Evolutionary conservation across 35 echinoderm and acorn worm genomes (phyloP).

Genomic region (Acanthaster planci): DNA sequence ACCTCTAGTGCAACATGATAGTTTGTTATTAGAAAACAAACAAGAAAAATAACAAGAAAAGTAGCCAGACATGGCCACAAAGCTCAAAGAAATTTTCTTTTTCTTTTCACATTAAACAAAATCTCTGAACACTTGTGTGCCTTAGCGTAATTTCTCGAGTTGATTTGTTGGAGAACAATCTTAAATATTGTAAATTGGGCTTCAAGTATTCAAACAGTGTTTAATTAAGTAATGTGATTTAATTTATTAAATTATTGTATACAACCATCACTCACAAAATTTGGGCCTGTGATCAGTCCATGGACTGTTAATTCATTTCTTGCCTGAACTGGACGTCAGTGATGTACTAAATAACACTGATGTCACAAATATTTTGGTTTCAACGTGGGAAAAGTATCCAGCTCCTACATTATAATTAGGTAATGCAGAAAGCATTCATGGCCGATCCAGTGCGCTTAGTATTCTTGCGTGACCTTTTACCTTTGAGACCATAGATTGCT

Average conservation of each 20-base stretch:
- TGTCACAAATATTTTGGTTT: too few species aligned
- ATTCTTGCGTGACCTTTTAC: slow-evolving; percentile 25
- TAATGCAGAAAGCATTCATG: slow-evolving; percentile 29
- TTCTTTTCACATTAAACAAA: too few species aligned
- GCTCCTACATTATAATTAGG: not conserved
- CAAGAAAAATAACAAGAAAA: too few species aligned
- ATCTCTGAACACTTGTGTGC: too few species aligned
- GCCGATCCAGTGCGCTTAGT: slow-evolving; percentile 25
- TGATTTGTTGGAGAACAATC: not conserved
- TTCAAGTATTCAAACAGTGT: not conserved
- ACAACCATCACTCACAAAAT: not conserved
- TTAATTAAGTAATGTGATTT: slow-evolving; percentile 17
- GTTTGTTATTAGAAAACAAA: too few species aligned
- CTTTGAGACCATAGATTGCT: not conserved
- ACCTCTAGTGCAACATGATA: too few species aligned
- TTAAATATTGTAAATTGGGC: slow-evolving; percentile 9
- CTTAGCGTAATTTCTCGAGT: too few species aligned
- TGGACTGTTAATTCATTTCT: slow-evolving; percentile 24
- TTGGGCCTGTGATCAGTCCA: slow-evolving; percentile 1
- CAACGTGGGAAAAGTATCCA: not conserved
- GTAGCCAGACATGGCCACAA: too few species aligned
- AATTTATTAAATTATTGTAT: slow-evolving; percentile 19
- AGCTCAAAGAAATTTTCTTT: too few species aligned
- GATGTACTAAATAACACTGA: too few species aligned
- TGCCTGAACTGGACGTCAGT: not conserved